Evolutionary conservation across 1,140 invertebrate species (phyloP).

Genomic region (Holotrichia oblita): DNA sequence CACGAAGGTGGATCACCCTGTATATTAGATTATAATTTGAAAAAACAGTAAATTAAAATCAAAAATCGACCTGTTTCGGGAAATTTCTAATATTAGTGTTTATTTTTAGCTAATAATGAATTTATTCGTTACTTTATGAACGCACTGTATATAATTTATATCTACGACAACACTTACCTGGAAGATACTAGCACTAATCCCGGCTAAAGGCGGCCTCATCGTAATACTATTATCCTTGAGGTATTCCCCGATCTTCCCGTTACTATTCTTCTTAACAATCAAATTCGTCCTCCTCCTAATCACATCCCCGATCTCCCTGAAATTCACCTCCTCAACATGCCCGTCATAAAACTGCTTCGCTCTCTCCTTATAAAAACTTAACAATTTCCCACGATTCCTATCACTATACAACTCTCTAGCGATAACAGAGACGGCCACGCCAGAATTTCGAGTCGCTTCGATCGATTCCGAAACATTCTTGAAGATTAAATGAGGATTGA

Average conservation of each 20-base stretch:
- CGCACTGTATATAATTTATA: too few relatives aligned
- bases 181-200: conserved; percentile 81
- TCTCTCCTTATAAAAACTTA: conserved; percentile 86
- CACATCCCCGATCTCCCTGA: conserved; percentile 80
- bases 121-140: too few relatives aligned
- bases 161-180: conserved; percentile 67
- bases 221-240: conserved; percentile 75
- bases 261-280: conserved; percentile 79
- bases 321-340: conserved; percentile 83
- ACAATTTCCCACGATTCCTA: conserved; percentile 76
- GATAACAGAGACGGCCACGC: conserved; percentile 78
- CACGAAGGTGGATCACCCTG: too few relatives aligned
- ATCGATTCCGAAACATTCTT: conserved; percentile 84
- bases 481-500: conserved; percentile 86
- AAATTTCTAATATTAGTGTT: too few relatives aligned
- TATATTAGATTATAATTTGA: too few relatives aligned
- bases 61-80: too few relatives aligned
- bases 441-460: conserved; percentile 68
- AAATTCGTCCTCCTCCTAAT: conserved; percentile 80
- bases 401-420: conserved; percentile 82
- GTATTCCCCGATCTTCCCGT: conserved; percentile 79
- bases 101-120: too few relatives aligned
- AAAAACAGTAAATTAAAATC: too few relatives aligned
- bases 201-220: conserved; percentile 77
- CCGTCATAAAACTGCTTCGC: conserved; percentile 86